phyloP scores from a whole-genome alignment of 2,888 invertebrate species.

The Drosophila demipolita region DNA sequence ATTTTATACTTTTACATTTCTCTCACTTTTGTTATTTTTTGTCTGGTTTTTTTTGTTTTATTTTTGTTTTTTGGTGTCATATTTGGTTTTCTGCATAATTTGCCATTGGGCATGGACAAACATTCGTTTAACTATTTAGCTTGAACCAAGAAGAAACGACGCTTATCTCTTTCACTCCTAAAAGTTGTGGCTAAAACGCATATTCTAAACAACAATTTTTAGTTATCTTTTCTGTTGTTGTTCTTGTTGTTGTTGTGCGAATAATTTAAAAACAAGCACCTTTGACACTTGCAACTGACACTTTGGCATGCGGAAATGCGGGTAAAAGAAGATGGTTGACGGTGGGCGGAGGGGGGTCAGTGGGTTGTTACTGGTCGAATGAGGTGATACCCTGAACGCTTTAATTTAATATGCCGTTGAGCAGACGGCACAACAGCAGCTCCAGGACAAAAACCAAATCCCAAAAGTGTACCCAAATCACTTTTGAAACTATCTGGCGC shows the following conservation, averaged over 20 bases:
- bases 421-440: slow-evolving; percentile 40
- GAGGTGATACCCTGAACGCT: slow-evolving; percentile 69
- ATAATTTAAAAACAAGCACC: slow-evolving; percentile 79
- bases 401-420: slow-evolving; percentile 80
- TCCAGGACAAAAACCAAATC: slow-evolving; percentile 60
- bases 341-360: neutral
- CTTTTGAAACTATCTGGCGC: slow-evolving; percentile 80
- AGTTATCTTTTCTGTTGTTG: slow-evolving; percentile 51
- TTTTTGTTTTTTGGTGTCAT: slow-evolving; percentile 44
- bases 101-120: slow-evolving; percentile 48
- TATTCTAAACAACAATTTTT: slow-evolving; percentile 72
- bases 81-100: slow-evolving; percentile 73
- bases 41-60: slow-evolving; percentile 12
- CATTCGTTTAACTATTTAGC: slow-evolving; percentile 20
- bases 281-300: slow-evolving; percentile 81
- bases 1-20: slow-evolving; percentile 45
- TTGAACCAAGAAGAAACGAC: slow-evolving; percentile 33
- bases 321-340: neutral
- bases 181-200: slow-evolving; percentile 71
- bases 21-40: slow-evolving; percentile 13
- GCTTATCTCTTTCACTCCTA: slow-evolving; percentile 55
- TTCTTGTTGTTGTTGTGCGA: slow-evolving; percentile 35
- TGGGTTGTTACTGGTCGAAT: slow-evolving; percentile 10
- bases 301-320: slow-evolving; percentile 34
- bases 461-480: slow-evolving; percentile 81